Evolutionary conservation across 2,113 vertebrate species (phyloP), one percentile per base, ranked within the genome.

Genomic region (zebrafish (Danio rerio)): DNA sequence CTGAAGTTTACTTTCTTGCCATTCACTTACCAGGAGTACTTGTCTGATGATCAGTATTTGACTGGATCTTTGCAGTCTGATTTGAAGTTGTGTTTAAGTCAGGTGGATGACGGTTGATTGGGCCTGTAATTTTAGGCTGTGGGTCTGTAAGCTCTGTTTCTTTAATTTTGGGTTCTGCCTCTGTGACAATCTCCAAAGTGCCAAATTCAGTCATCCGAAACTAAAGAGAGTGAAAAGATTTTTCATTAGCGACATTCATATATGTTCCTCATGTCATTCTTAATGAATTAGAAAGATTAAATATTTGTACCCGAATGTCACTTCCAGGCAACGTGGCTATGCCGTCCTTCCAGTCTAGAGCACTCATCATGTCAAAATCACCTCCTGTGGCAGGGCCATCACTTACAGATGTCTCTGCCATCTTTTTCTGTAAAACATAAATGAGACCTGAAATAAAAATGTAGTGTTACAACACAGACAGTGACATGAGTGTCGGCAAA

Each of bases 281-380:
- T 52, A 11, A 20, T 15, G 45, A 10, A 9, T 71, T 7, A 71
- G 6, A 71, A 21, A 71, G 7, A 69, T 13, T 71, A 42, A 49
- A 13, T 13, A 9, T 69, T 13, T 78, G 40, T 89, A 99, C 98
- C 96, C 94, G 96, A 83, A 99, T 94, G 86, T 98, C 95, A 90
- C 98, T 99, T 89, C 97, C 98, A 63, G 96, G 98, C 84, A 99
- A 92, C 0, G 97, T 98, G 59, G 96, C 97, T 82, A 99, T 98
- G 82, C 97, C 98, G 82, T 99, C 97, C 90, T 97, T 98, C 98
- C 98, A 99, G 89, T 99, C 97, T 92, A 99, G 95, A 85, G 96
- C 98, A 83, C 94, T 94, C 87, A 98, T 97, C 83, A 98, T 96
- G 89, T 99, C 97, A 90, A 99, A 99, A 52, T 98, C 98, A 86